Evolutionary conservation across 2,888 invertebrate species (phyloP), one percentile per base, ranked within the genome.

Genomic region (Drosophila histrio): DNA sequence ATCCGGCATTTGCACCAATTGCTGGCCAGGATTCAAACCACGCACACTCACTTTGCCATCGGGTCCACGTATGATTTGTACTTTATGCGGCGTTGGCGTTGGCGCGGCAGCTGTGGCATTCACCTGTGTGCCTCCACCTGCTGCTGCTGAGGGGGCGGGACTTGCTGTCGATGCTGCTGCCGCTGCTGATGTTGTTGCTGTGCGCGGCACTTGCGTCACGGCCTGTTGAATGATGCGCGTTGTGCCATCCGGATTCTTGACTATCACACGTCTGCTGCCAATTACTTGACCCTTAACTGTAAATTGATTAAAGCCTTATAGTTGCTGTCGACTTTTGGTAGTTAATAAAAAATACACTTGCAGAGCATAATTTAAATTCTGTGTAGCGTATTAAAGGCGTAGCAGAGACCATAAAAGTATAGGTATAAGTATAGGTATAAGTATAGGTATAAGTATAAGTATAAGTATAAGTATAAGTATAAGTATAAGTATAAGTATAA

Each of bases 41-140:
- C 97, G 95, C 1, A 98, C 98, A 82, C 97, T 97, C 13, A 98
- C 93, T 92, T 97, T 97, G 21, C 98, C 98, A 91, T 97, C 97
- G 0, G 97, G 96, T 0, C 96, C 95, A 75, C 97, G 95, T 86
- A 97, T 95, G 76, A 98, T 97, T 93, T 98, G 98, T 11, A 98
- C 96, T 89, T 96, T 96, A 90, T 97, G 97, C 43, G 89, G 90
- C 22, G 92, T 91, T 92, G 66, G 95, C 93, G 47, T 94, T 93
- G 82, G 94, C 92, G 19, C 94, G 94, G 19, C 94, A 93, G 50
- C 7, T 41, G 68, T n/a, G 2, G 69, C 19, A 50, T 54, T 64
- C 1, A 22, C 19, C 6, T 66, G 54, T 13, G 72, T 36, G 21
- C n/a, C n/a, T n/a, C 70, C 53, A 68, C 54, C 72, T 36, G 46